Evolutionary conservation across 2,888 invertebrate species (phyloP).

Genomic region (Melieria omissa): DNA sequence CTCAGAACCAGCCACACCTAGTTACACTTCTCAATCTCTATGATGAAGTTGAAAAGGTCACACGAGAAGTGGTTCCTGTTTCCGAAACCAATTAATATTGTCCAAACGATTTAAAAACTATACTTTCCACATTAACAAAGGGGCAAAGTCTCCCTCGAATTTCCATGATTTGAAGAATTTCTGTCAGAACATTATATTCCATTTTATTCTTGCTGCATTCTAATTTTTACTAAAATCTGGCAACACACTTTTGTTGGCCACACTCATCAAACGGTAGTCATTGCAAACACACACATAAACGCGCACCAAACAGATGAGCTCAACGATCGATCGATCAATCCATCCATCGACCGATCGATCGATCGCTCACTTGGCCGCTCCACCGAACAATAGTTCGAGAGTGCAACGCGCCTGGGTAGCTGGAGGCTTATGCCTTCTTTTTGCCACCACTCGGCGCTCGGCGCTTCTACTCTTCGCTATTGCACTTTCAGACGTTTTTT

Average conservation of each 20-base stretch:
- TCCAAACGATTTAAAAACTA: no score
- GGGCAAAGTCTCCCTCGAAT: no score
- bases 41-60: no score
- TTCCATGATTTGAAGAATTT: no score
- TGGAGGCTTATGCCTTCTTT: constrained; percentile 12
- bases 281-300: constrained; percentile 5
- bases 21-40: no score
- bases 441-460: constrained; percentile 10
- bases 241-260: not conserved
- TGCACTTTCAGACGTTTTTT: constrained; percentile 11
- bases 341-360: constrained; percentile 29
- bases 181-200: no score
- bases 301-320: constrained; percentile 28
- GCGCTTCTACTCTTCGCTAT: not conserved
- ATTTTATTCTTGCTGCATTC: no score
- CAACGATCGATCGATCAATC: constrained; percentile 30
- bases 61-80: no score
- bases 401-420: not conserved
- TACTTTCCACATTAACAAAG: no score
- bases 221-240: not conserved
- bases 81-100: no score
- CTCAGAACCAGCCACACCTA: no score
- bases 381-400: not conserved
- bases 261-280: constrained; percentile 55
- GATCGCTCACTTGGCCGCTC: constrained; percentile 13